These are phyloP conservation scores for Idaea dimidiata DNA, from an alignment of 2,888 invertebrate genomes.

Conservation along the genomic window DNA sequence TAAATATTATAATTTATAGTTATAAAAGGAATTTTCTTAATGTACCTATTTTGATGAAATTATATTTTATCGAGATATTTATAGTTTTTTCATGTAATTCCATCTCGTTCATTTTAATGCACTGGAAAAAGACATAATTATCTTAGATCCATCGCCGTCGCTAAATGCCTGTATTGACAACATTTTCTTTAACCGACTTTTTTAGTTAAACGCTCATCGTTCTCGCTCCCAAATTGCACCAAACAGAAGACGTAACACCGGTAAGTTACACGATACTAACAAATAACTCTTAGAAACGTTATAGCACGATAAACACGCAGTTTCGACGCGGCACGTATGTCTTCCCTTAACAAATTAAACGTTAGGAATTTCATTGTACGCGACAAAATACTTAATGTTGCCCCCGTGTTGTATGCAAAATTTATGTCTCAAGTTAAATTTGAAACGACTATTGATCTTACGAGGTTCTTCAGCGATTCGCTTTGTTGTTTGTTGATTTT, in stretches of 20 bases:
- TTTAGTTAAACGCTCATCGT: neutral
- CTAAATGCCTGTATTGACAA: too few species aligned
- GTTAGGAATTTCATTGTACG: conserved; percentile 33
- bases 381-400: conserved; percentile 20
- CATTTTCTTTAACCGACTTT: neutral
- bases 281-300: conserved; percentile 41
- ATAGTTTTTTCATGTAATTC: too few species aligned
- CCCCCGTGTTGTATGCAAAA: conserved; percentile 1
- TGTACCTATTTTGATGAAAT: too few species aligned
- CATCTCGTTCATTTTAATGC: too few species aligned
- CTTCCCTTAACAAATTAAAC: conserved; percentile 44
- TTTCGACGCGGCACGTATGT: conserved; percentile 34
- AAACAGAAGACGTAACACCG: neutral
- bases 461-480: neutral
- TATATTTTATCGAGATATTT: too few species aligned
- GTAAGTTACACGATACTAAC: conserved; percentile 31
- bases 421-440: neutral
- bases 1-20: too few species aligned
- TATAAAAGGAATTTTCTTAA: too few species aligned
- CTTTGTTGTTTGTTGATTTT: neutral
- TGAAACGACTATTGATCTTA: neutral
- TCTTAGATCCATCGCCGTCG: too few species aligned
- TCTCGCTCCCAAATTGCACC: neutral
- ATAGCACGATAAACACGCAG: conserved; percentile 42
- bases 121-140: too few species aligned